These are phyloP conservation scores for Limanda limanda DNA, from an alignment of 2,113 vertebrate genomes.

Conservation along the genomic window DNA sequence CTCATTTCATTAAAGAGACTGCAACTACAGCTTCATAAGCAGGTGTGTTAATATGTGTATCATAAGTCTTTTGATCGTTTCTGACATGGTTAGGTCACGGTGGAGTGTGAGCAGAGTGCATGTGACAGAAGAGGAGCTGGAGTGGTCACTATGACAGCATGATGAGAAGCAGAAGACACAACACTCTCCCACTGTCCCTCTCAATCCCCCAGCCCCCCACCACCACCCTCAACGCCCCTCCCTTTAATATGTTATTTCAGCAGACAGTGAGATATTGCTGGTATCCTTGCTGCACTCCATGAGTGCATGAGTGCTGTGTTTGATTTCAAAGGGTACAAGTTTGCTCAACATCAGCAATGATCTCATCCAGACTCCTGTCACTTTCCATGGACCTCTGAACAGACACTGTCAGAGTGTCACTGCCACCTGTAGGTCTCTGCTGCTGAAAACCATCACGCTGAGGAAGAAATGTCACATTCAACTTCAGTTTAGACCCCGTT, in stretches of 20 bases:
- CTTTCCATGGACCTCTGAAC: conserved; percentile 15
- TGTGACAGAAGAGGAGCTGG: conserved; percentile 75
- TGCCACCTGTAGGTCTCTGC: conserved; percentile 29
- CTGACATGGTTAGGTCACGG: conserved; percentile 78
- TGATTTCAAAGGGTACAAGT: conserved; percentile 11
- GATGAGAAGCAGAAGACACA: conserved; percentile 85
- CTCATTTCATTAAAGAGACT: conserved; percentile 33
- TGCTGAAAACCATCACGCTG: neutral
- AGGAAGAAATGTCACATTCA: neutral
- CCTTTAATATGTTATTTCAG: conserved; percentile 57
- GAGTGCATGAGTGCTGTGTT: conserved; percentile 19
- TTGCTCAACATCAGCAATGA: conserved; percentile 29
- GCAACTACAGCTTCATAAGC: conserved; percentile 40
- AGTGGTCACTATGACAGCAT: conserved; percentile 75
- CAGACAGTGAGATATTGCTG: conserved; percentile 52
- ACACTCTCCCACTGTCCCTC: conserved; percentile 53
- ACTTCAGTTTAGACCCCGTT: neutral
- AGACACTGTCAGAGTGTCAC: conserved; percentile 22
- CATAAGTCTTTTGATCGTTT: conserved; percentile 89
- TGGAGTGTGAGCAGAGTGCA: conserved; percentile 78
- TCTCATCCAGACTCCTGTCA: conserved; percentile 8
- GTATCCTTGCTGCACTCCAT: conserved; percentile 6
- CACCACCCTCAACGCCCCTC: conserved; percentile 1
- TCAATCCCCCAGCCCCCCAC: conserved; percentile 5
- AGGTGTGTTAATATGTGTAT: conserved; percentile 15